Evolutionary conservation across 2,113 vertebrate genomes (phyloP).

Genomic region (Semicossyphus pulcher): DNA sequence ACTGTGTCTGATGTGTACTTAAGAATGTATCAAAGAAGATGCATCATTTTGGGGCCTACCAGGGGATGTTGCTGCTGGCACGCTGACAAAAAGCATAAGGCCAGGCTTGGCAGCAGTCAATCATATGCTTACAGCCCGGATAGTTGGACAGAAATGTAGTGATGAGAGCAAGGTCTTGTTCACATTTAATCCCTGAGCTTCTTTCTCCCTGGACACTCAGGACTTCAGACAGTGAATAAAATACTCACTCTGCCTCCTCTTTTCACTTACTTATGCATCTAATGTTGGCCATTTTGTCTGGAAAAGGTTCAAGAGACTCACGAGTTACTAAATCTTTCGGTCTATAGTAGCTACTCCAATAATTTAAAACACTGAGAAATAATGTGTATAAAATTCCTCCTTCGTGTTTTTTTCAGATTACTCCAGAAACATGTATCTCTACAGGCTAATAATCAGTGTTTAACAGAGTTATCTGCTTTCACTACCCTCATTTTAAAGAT

Average conservation of each 20-base stretch:
- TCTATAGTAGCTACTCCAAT: not conserved
- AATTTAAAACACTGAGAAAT: not conserved
- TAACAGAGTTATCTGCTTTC: not conserved
- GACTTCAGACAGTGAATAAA: conserved; percentile 20
- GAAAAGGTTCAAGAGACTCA: too few relatives aligned
- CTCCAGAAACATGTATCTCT: not conserved
- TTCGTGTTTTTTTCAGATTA: not conserved
- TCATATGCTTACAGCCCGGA: conserved; percentile 57
- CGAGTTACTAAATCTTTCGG: not conserved
- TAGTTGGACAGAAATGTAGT: conserved; percentile 48
- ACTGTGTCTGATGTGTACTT: conserved; percentile 80
- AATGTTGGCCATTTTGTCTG: not conserved
- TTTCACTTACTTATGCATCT: not conserved
- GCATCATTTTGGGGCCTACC: conserved; percentile 65
- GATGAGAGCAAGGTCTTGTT: conserved; percentile 65
- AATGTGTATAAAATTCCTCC: too few relatives aligned
- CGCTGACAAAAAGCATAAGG: conserved; percentile 63
- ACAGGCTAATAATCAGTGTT: not conserved
- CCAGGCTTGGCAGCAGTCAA: conserved; percentile 65
- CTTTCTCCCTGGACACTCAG: conserved; percentile 54
- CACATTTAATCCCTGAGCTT: conserved; percentile 72
- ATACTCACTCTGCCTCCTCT: conserved; percentile 9
- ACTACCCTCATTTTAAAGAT: not conserved
- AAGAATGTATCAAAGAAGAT: conserved; percentile 80
- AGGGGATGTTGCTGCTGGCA: conserved; percentile 69